phyloP scores from a whole-genome alignment of 1,140 invertebrate species.

The Alviniconcha marisindica region DNA sequence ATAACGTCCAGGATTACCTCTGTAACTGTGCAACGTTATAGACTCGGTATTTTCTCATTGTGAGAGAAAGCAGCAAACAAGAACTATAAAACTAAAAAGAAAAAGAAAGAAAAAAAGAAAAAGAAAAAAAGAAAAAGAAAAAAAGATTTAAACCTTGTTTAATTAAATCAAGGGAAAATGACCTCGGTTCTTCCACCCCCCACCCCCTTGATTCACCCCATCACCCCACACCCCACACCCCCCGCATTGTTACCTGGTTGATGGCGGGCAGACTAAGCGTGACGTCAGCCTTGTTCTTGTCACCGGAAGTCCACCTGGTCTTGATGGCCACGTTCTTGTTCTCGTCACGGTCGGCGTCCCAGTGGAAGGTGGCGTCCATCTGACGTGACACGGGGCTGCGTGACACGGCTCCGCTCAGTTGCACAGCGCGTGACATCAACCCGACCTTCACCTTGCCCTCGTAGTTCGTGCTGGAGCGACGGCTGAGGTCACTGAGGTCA shows the following conservation, averaged over 20 bases:
- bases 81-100: too few relatives aligned
- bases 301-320: conserved; percentile 46
- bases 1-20: too few relatives aligned
- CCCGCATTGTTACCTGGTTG: conserved; percentile 59
- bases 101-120: too few relatives aligned
- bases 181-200: too few relatives aligned
- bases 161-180: too few relatives aligned
- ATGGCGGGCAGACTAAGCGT: conserved; percentile 58
- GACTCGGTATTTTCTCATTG: too few relatives aligned
- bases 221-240: too few relatives aligned
- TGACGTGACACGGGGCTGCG: conserved; percentile 9
- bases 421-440: conserved; percentile 50
- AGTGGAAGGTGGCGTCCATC: conserved; percentile 53
- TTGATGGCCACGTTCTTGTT: conserved; percentile 58
- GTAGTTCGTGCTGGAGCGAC: conserved; percentile 32
- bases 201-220: too few relatives aligned
- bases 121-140: too few relatives aligned
- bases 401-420: conserved; percentile 38
- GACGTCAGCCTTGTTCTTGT: conserved; percentile 51
- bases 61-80: too few relatives aligned
- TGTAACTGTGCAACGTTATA: too few relatives aligned
- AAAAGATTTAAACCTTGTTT: too few relatives aligned
- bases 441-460: conserved; percentile 37
- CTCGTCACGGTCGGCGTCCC: conserved; percentile 62
- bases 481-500: conserved; percentile 22